phyloP scores from a whole-genome alignment of 2,113 vertebrate genomes.

The Cyprinodon tularosa region DNA sequence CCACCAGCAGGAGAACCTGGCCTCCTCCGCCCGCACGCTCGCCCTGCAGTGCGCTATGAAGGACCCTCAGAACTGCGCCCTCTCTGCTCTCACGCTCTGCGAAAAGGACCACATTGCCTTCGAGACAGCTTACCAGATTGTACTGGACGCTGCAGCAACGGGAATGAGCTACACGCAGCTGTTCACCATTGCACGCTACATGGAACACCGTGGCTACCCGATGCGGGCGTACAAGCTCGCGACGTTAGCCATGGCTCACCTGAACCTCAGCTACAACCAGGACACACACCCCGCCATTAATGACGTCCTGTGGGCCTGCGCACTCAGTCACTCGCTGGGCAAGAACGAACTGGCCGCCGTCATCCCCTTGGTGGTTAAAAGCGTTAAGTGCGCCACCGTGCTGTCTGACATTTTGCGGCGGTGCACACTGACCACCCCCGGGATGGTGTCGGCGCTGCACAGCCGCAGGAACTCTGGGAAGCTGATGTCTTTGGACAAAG shows the following conservation, averaged over 20 bases:
- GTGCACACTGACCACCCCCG: conserved; percentile 96
- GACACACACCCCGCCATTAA: conserved; percentile 99
- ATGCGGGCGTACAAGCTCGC: conserved; percentile 97
- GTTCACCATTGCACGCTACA: conserved; percentile 99
- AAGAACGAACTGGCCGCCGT: conserved; percentile 97
- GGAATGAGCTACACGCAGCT: conserved; percentile 98
- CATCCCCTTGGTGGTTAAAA: conserved; percentile 97
- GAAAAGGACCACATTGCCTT: conserved; percentile 99
- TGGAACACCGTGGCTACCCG: conserved; percentile 98
- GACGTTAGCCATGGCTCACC: conserved; percentile 94
- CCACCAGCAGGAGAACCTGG: conserved; percentile 95
- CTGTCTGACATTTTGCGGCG: conserved; percentile 97
- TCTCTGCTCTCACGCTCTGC: conserved; percentile 95
- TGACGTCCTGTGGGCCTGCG: conserved; percentile 98
- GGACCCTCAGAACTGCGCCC: conserved; percentile 97
- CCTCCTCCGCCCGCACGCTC: conserved; percentile 93
- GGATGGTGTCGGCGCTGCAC: conserved; percentile 90
- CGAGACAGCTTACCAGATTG: conserved; percentile 98
- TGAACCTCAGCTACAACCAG: conserved; percentile 99
- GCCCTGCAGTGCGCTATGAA: conserved; percentile 99
- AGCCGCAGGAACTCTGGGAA: conserved; percentile 97
- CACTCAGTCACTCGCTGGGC: conserved; percentile 96
- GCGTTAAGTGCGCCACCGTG: conserved; percentile 96
- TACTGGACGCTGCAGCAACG: conserved; percentile 92
- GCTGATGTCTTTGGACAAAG: conserved; percentile 98